Conservation (phyloP, 1,140 invertebrate genomes). For the Plectus sambesii region DNA sequence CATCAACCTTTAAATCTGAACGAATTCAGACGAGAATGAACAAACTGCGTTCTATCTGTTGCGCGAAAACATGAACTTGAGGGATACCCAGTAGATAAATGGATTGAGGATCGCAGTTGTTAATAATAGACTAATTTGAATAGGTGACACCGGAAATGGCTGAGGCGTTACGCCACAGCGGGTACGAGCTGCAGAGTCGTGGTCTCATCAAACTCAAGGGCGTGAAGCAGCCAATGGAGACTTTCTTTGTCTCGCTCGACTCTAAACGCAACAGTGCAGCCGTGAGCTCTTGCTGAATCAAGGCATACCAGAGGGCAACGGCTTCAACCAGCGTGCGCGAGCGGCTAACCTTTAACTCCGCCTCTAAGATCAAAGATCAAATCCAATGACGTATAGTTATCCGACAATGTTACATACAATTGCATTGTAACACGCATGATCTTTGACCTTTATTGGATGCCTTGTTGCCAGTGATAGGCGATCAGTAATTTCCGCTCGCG, state of each 20-base stretch:
- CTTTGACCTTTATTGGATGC: too few species aligned
- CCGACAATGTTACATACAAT: too few species aligned
- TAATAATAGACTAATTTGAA: background rate
- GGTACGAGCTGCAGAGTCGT: slow-evolving; percentile 30
- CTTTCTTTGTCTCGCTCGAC: slow-evolving; percentile 30
- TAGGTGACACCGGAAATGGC: slow-evolving; percentile 35
- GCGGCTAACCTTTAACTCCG: too few species aligned
- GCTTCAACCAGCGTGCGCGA: too few species aligned
- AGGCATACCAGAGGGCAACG: too few species aligned
- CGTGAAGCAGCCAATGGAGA: slow-evolving; percentile 33
- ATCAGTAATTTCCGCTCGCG: too few species aligned
- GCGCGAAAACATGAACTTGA: background rate
- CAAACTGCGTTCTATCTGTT: background rate
- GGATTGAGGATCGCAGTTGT: background rate
- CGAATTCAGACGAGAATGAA: background rate
- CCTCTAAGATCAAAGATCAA: too few species aligned
- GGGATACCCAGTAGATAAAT: background rate
- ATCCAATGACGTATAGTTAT: too few species aligned
- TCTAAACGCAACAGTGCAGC: slow-evolving; percentile 31
- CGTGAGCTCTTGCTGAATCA: too few species aligned
- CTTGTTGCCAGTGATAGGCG: too few species aligned
- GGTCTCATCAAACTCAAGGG: slow-evolving; percentile 36
- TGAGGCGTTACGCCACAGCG: slow-evolving; percentile 17
- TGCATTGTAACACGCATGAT: too few species aligned
- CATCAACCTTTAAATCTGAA: background rate